phyloP scores from a whole-genome alignment of 2,888 invertebrate genomes.

The Eilema depressum region DNA sequence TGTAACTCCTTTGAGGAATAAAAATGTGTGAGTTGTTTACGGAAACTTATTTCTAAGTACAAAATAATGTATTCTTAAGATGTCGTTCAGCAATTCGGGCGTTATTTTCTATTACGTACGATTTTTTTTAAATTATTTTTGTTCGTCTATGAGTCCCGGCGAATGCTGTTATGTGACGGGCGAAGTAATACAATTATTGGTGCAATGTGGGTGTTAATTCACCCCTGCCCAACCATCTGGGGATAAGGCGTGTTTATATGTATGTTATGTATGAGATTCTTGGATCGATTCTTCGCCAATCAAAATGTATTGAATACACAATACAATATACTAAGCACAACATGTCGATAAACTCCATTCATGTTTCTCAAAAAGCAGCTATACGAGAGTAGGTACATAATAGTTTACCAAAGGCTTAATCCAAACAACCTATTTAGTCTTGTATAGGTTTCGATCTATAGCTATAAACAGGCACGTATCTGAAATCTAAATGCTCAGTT shows the following conservation, averaged over 20 bases:
- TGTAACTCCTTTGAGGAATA: conserved; percentile 5
- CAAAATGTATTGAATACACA: background rate
- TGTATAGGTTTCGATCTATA: conserved; percentile 1
- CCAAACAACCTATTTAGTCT: background rate
- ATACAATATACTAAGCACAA: background rate
- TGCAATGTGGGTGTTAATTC: no score
- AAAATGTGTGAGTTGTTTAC: background rate
- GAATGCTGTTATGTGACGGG: no score
- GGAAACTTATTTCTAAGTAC: background rate
- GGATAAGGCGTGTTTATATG: no score
- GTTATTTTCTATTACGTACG: background rate
- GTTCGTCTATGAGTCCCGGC: no score
- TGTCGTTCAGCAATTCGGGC: background rate
- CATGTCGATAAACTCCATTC: background rate
- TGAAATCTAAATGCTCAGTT: conserved; percentile 15
- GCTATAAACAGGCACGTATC: background rate
- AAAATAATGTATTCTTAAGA: background rate
- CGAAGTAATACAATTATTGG: no score
- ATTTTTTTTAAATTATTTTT: no score
- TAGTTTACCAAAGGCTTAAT: background rate
- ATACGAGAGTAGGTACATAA: background rate
- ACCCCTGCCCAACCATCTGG: no score
- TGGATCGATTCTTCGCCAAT: no score
- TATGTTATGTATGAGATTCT: no score
- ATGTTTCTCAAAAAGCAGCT: background rate